Base-by-base conservation (phyloP, 30 jellyfish, hydroid and myxozoan species). In the Aurelia aurita region DNA sequence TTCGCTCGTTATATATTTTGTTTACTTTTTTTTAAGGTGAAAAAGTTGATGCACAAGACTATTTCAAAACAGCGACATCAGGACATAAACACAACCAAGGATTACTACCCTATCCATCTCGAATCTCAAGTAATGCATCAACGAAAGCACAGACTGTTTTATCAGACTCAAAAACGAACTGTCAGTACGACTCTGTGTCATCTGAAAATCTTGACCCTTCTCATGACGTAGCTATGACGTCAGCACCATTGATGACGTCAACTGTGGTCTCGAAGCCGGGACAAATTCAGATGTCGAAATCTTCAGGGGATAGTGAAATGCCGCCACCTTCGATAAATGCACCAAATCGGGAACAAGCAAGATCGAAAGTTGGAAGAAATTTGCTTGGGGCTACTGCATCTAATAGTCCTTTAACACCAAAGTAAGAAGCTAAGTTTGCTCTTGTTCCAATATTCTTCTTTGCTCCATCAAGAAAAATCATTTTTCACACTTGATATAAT, bases 381-480 rank as follows among this genome's bases (percentile, higher is more conserved):
- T 59, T 94, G 63, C 85, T 96, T 14, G 90, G 97, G n/a, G 96
- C 92, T 11, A 46, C 98, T 12, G 92, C 86, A 5, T 39, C 51
- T 5, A 82, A 92, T 66, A 94, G 99, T 60, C 99, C 99, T 12
- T 57, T 94, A 21, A 94, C 99, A 27, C 99, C 99, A 35, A 94
- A 90, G 99, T 94, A 61, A 6, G 1, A 39, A 39, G 2, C 9
- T 39, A 39, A 14, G 16, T 39, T 6, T 39, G 2, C n/a, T n/a
- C n/a, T n/a, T n/a, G n/a, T n/a, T n/a, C n/a, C n/a, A n/a, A n/a
- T n/a, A n/a, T n/a, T n/a, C n/a, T n/a, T n/a, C n/a, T n/a, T n/a
- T n/a, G n/a, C n/a, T n/a, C n/a, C n/a, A n/a, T n/a, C n/a, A n/a
- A n/a, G n/a, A n/a, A n/a, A n/a, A n/a, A n/a, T n/a, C n/a, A n/a